These are phyloP conservation scores for Anthonomus grandis DNA, from an alignment of 1,140 invertebrate genomes.

Conservation along the genomic window DNA sequence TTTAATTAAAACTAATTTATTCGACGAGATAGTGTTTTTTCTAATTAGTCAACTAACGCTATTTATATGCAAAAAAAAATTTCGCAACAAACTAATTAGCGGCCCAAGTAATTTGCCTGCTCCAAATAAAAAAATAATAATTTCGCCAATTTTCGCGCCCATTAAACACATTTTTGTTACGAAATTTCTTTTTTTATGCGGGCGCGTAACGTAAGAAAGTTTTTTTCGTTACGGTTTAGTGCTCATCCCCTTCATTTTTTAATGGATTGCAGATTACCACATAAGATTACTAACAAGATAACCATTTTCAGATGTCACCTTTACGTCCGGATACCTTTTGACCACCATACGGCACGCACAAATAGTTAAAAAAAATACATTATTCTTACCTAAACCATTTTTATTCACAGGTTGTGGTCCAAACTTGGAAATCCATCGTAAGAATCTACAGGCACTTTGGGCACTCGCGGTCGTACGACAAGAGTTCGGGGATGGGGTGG, in stretches of 20 bases:
- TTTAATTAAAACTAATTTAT: too few relatives aligned
- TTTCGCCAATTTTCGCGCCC: not conserved
- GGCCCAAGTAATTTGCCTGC: not conserved
- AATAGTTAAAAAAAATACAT: too few relatives aligned
- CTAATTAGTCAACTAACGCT: too few relatives aligned
- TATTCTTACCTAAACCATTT: slow-evolving; percentile 41
- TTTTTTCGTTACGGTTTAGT: not conserved
- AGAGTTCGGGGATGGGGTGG: slow-evolving; percentile 27
- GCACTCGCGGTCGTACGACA: slow-evolving; percentile 34
- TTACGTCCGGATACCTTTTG: too few relatives aligned
- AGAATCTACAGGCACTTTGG: slow-evolving; percentile 44
- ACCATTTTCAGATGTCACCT: too few relatives aligned
- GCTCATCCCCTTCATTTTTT: not conserved
- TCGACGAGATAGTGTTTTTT: too few relatives aligned
- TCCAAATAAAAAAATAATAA: slow-evolving; percentile 4
- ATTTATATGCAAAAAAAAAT: too few relatives aligned
- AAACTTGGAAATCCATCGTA: slow-evolving; percentile 47
- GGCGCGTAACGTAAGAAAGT: slow-evolving; percentile 7
- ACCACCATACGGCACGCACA: not conserved
- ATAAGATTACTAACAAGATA: not conserved
- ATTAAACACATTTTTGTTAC: slow-evolving; percentile 6
- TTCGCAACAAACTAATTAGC: not conserved
- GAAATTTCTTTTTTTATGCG: slow-evolving; percentile 9
- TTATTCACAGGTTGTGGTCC: slow-evolving; percentile 47
- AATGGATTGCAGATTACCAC: not conserved